Evolutionary conservation across 2,888 invertebrate species (phyloP).

Genomic region (Drosophila mayaguana): DNA sequence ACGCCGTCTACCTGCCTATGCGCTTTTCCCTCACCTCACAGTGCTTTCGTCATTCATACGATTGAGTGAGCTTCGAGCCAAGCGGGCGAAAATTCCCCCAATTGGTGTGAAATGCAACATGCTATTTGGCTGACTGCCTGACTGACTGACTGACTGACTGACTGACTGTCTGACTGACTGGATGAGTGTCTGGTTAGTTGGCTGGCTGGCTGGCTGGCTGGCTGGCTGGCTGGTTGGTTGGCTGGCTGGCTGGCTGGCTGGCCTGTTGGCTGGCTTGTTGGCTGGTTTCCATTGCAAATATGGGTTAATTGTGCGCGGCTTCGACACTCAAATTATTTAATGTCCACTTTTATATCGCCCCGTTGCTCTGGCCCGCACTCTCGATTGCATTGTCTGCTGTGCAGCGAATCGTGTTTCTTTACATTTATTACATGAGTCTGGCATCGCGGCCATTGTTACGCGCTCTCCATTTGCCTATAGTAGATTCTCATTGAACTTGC

Average conservation of each 20-base stretch:
- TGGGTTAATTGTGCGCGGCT: conserved; percentile 78
- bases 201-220: conserved; percentile 19
- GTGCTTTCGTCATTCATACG: conserved; percentile 76
- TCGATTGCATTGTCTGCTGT: conserved; percentile 27
- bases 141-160: conserved; percentile 20
- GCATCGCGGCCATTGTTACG: conserved; percentile 21
- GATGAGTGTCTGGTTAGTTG: neutral
- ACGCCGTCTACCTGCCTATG: conserved; percentile 27
- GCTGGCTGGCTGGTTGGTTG: neutral
- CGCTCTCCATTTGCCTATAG: conserved; percentile 30
- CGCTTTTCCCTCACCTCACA: conserved; percentile 7
- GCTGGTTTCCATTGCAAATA: conserved; percentile 65
- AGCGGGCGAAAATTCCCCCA: conserved; percentile 60
- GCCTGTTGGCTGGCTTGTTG: conserved; percentile 31
- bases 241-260: neutral
- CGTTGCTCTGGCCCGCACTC: conserved; percentile 6
- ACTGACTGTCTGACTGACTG: neutral
- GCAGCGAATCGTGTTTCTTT: conserved; percentile 34
- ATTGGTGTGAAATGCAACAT: conserved; percentile 81
- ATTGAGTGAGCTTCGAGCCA: conserved; percentile 74
- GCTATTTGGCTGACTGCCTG: conserved; percentile 46
- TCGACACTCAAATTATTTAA: conserved; percentile 74
- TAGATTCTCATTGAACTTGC: conserved; percentile 38
- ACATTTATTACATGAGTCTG: conserved; percentile 55
- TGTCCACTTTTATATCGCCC: conserved; percentile 48